phyloP scores from a whole-genome alignment of 2,797 vertebrate species.

The Pagetopsis macropterus region DNA sequence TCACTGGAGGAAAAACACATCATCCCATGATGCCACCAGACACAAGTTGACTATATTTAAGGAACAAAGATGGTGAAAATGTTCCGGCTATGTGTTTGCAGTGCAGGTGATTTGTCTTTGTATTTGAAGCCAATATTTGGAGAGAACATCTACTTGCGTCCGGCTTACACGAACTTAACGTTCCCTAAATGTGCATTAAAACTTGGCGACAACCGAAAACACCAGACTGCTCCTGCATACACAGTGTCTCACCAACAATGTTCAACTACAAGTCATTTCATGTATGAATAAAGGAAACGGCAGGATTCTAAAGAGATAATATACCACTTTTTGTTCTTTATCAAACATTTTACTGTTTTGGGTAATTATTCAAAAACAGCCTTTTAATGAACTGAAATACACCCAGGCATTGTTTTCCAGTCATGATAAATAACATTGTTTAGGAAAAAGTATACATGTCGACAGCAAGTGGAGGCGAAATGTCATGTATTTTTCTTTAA shows the following conservation, averaged over 20 bases:
- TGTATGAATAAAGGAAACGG: too few relatives aligned
- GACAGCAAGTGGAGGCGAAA: background rate
- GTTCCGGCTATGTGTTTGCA: background rate
- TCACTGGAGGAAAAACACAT: background rate
- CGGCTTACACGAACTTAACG: background rate
- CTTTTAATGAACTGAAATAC: background rate
- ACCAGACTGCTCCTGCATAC: too few relatives aligned
- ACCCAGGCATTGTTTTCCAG: background rate
- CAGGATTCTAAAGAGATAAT: background rate
- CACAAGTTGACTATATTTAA: background rate
- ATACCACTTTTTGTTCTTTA: background rate
- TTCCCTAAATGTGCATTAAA: background rate
- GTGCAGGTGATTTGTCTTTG: background rate
- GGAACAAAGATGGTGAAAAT: background rate
- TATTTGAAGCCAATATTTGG: background rate
- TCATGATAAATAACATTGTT: constrained; percentile 2
- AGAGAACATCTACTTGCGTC: background rate
- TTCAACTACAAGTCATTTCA: too few relatives aligned
- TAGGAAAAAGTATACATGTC: background rate
- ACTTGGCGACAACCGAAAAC: too few relatives aligned
- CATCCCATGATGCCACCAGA: background rate
- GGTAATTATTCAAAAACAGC: background rate
- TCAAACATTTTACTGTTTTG: background rate
- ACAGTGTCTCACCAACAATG: too few relatives aligned
- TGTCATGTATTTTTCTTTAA: background rate